A percentile compares a stretch with the other conserved stretches of the same genome.
Conservation (phyloP, 2,113 vertebrate genomes). For the Anarrhichthys ocellatus region DNA sequence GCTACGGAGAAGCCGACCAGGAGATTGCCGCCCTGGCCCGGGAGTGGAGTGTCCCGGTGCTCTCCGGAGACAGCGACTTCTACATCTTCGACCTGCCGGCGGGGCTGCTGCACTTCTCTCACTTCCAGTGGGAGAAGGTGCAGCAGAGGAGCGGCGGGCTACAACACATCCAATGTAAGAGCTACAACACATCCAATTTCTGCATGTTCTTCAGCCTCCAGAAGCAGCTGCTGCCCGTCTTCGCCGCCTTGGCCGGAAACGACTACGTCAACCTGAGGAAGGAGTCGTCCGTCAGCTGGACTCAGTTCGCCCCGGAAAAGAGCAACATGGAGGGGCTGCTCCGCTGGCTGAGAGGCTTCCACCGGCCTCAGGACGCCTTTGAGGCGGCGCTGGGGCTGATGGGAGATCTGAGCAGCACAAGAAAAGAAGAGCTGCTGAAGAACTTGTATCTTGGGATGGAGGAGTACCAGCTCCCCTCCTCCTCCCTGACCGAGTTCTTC, state of each 20-base stretch:
- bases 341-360: slow-evolving; percentile 84
- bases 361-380: slow-evolving; percentile 71
- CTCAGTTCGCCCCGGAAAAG: slow-evolving; percentile 50
- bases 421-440: slow-evolving; percentile 11
- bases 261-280: slow-evolving; percentile 76
- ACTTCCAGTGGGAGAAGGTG: slow-evolving; percentile 85
- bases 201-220: slow-evolving; percentile 80
- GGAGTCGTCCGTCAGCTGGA: slow-evolving; percentile 4
- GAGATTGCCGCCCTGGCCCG: slow-evolving; percentile 88
- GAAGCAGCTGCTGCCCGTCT: slow-evolving; percentile 83
- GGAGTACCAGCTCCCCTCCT: slow-evolving; percentile 81
- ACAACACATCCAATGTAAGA: slow-evolving; percentile 82
- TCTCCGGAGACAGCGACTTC: slow-evolving; percentile 91
- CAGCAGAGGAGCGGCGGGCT: slow-evolving; percentile 9
- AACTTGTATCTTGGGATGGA: slow-evolving; percentile 73
- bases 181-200: slow-evolving; percentile 78
- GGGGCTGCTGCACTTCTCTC: slow-evolving; percentile 84
- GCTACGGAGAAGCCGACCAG: slow-evolving; percentile 88
- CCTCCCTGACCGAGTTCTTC: slow-evolving; percentile 84
- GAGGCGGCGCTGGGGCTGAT: slow-evolving; percentile 73
- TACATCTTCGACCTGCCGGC: slow-evolving; percentile 86
- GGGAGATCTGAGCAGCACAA: slow-evolving; percentile 32
- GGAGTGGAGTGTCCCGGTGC: slow-evolving; percentile 88
- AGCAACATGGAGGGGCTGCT: slow-evolving; percentile 81
- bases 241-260: slow-evolving; percentile 87